A percentile compares a stretch with the other conserved stretches of the same genome.
Evolutionary conservation across 2,888 invertebrate genomes (phyloP).

Genomic region (Pherbina coryleti): DNA sequence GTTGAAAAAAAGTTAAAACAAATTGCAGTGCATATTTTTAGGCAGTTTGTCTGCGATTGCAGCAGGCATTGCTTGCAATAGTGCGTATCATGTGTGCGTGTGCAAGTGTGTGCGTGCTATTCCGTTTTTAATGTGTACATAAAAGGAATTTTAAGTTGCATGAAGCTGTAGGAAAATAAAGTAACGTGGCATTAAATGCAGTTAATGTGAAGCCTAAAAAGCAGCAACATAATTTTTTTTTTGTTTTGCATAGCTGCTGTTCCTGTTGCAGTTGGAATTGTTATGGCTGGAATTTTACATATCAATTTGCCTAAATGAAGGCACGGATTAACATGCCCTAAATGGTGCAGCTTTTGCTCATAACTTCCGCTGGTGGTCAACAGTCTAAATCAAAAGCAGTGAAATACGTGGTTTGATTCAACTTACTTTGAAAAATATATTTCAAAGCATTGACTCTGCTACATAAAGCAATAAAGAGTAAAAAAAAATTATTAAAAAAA

Average conservation of each 20-base stretch:
- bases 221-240: background rate
- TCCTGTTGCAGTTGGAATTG: background rate
- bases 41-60: background rate
- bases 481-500: no score
- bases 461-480: no score
- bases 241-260: background rate
- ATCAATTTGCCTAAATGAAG: no score
- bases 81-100: background rate
- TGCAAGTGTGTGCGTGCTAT: background rate
- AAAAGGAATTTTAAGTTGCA: background rate
- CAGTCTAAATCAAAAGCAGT: no score
- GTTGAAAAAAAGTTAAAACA: background rate
- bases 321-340: no score
- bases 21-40: slow-evolving; percentile 21
- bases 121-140: background rate
- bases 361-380: background rate
- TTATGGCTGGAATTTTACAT: background rate
- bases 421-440: no score
- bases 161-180: background rate
- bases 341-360: no score
- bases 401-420: no score
- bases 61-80: background rate
- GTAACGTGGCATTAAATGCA: no score
- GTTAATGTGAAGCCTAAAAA: no score
- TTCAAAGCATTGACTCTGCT: no score